Percentiles rank a stretch among this genome's conserved stretches.
Conservation (phyloP, 2,888 invertebrate species). For the Thymelicus lineola region DNA sequence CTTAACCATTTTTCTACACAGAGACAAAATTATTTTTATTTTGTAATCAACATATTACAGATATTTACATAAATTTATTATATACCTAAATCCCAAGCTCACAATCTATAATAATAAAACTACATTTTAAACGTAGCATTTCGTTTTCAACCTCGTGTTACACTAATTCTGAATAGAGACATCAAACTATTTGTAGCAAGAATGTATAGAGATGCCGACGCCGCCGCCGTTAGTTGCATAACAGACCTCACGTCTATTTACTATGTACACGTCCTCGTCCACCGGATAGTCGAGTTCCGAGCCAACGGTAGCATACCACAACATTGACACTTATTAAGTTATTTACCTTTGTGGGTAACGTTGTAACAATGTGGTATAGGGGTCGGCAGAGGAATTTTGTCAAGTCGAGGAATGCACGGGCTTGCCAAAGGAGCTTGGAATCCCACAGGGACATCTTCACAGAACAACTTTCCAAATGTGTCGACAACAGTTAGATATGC, state of each 20-base stretch:
- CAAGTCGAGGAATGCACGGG: slow-evolving; percentile 69
- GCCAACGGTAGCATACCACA: slow-evolving; percentile 50
- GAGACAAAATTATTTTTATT: too few relatives aligned
- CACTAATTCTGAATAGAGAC: not conserved
- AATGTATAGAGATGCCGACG: slow-evolving; percentile 14
- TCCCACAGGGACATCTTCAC: slow-evolving; percentile 76
- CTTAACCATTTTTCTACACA: too few relatives aligned
- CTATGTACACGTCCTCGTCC: slow-evolving; percentile 14
- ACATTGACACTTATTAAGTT: slow-evolving; percentile 66
- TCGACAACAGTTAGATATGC: slow-evolving; percentile 52
- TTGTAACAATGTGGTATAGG: slow-evolving; percentile 49
- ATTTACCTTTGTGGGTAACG: slow-evolving; percentile 60
- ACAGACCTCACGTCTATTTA: slow-evolving; percentile 1
- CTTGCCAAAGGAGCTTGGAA: slow-evolving; percentile 66
- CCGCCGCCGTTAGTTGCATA: slow-evolving; percentile 9
- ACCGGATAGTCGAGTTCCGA: slow-evolving; percentile 22
- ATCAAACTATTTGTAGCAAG: not conserved
- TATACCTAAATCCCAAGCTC: too few relatives aligned
- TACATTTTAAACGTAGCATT: too few relatives aligned
- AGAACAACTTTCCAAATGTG: slow-evolving; percentile 64
- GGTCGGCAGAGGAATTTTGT: slow-evolving; percentile 61
- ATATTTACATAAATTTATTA: too few relatives aligned
- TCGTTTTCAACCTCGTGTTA: not conserved
- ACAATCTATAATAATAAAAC: too few relatives aligned
- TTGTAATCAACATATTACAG: too few relatives aligned